A percentile compares a stretch with the other conserved stretches of the same genome.
Conservation (phyloP, 2,113 vertebrate species). For the Upupa epops region DNA sequence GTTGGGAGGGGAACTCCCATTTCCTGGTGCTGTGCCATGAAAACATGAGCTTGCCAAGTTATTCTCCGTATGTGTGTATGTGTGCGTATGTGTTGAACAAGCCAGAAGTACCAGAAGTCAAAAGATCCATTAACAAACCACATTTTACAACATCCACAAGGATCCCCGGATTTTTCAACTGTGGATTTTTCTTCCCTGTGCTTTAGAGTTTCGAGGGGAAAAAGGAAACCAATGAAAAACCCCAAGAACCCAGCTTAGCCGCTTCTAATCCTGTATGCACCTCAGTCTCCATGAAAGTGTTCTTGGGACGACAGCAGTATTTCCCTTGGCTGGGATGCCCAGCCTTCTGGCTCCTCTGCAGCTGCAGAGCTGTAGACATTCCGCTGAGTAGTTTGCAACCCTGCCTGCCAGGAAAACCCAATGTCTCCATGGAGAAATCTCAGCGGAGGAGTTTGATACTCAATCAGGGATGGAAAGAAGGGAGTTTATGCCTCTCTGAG, state of each 20-base stretch:
- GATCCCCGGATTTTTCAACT: slow-evolving; percentile 13
- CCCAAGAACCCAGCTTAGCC: background rate
- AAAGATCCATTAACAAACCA: slow-evolving; percentile 33
- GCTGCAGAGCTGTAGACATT: slow-evolving; percentile 64
- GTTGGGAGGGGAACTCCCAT: slow-evolving; percentile 51
- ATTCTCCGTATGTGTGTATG: background rate
- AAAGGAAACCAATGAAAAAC: background rate
- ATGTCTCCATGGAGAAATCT: slow-evolving; percentile 65
- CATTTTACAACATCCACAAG: slow-evolving; percentile 29
- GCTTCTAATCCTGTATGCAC: slow-evolving; percentile 40
- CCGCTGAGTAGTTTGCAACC: slow-evolving; percentile 59
- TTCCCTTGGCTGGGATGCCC: slow-evolving; percentile 75
- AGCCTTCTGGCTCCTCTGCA: slow-evolving; percentile 69
- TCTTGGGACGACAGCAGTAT: slow-evolving; percentile 68
- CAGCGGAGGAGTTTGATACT: slow-evolving; percentile 23
- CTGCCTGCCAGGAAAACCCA: slow-evolving; percentile 75
- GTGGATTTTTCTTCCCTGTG: background rate
- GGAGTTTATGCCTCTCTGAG: slow-evolving; percentile 43
- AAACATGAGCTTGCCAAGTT: slow-evolving; percentile 22
- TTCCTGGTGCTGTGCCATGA: slow-evolving; percentile 35
- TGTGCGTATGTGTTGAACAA: background rate
- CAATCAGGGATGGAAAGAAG: slow-evolving; percentile 30
- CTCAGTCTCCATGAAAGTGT: slow-evolving; percentile 59
- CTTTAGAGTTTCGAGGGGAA: background rate
- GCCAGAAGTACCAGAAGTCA: slow-evolving; percentile 36